These are phyloP conservation scores for Rhynchophorus ferrugineus DNA, from an alignment of 1,140 invertebrate genomes.

Conservation along the genomic window DNA sequence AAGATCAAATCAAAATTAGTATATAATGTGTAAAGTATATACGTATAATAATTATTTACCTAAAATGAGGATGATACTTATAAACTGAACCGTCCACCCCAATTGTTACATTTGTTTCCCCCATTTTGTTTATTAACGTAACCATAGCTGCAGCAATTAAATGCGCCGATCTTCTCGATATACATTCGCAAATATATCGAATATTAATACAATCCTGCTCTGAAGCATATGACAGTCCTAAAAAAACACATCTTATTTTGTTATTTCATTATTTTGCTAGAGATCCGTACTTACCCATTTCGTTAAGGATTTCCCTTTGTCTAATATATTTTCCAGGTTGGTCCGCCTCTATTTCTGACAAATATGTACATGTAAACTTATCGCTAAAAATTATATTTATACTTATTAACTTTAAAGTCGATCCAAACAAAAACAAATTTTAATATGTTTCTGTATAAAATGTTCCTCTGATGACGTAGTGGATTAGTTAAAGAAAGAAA, in stretches of 20 bases:
- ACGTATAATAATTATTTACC: no score
- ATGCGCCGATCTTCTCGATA: slow-evolving; percentile 87
- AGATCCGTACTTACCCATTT: slow-evolving; percentile 63
- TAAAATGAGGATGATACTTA: slow-evolving; percentile 93
- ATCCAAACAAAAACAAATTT: no score
- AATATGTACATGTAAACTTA: slow-evolving; percentile 90
- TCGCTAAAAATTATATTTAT: slow-evolving; percentile 63
- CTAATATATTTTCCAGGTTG: slow-evolving; percentile 69
- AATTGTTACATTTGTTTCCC: slow-evolving; percentile 80
- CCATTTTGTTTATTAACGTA: slow-evolving; percentile 75
- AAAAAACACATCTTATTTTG: slow-evolving; percentile 30
- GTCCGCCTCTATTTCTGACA: slow-evolving; percentile 94
- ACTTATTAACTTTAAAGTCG: no score
- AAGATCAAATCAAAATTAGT: no score
- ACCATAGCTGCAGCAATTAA: slow-evolving; percentile 82
- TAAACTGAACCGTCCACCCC: slow-evolving; percentile 98
- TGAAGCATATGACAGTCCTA: slow-evolving; percentile 62
- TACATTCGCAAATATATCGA: slow-evolving; percentile 78
- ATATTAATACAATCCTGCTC: slow-evolving; percentile 46
- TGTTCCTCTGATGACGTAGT: no score
- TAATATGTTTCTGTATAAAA: no score
- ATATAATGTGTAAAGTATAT: no score
- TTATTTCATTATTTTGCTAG: no score
- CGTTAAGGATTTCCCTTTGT: slow-evolving; percentile 77
- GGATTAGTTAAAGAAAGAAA: no score